These are phyloP conservation scores for Prorops nasuta DNA, from an alignment of 1,140 invertebrate species.

Conservation along the genomic window DNA sequence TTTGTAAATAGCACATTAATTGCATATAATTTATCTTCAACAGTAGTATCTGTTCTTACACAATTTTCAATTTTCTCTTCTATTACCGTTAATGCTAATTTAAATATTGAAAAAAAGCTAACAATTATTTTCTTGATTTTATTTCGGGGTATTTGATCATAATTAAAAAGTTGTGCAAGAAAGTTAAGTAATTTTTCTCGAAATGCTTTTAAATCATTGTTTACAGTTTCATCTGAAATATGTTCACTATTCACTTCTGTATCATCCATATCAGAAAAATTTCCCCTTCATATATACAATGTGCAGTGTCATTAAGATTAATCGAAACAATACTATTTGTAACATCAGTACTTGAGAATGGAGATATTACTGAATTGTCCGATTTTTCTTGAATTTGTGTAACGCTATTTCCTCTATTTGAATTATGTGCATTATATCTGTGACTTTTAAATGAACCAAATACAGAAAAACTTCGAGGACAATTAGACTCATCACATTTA, in stretches of 20 bases:
- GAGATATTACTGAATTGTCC: neutral
- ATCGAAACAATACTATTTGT: neutral
- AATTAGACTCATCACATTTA: neutral
- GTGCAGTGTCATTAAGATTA: neutral
- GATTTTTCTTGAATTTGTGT: neutral
- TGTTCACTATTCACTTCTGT: neutral
- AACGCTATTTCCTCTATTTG: neutral
- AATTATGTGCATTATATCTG: neutral
- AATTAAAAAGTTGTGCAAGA: neutral
- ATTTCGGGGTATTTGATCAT: neutral
- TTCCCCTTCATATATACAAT: neutral
- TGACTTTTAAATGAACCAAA: neutral
- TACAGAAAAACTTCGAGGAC: neutral
- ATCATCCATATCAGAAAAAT: neutral
- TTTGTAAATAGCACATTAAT: neutral
- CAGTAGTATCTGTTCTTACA: neutral
- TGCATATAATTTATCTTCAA: neutral
- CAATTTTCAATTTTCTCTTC: neutral
- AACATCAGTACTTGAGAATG: neutral
- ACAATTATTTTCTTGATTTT: neutral
- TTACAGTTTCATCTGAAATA: neutral
- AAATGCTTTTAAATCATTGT: neutral
- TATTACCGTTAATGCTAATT: neutral
- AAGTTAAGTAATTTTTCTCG: neutral
- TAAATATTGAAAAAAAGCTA: neutral